Evolutionary conservation across 2,888 invertebrate species (phyloP), one percentile per base, ranked within the genome.

Genomic region (Caenorhabditis imperialis): DNA sequence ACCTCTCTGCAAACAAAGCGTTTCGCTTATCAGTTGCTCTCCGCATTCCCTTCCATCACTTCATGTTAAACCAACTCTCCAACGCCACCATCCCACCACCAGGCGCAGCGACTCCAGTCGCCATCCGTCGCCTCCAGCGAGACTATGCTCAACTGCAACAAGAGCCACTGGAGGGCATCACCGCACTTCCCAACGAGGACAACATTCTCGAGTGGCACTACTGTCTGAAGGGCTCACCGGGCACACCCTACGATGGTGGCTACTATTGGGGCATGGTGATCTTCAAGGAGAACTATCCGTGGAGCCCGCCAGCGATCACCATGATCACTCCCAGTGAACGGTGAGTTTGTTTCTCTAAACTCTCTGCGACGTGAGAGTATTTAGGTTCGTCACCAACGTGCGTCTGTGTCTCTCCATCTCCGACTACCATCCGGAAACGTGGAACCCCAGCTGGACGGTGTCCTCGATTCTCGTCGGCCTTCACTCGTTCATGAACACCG

Each of bases 151-250:
- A 97, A 62, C 91, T 99, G 44, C 94, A 95, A 90, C 93, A 75
- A 57, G 81, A 81, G 33, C 82, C 82, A 4, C 48, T 79, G 4
- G 78, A 81, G 25, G 82, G 81, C 4, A 82, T 83, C 33, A 58
- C 42, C 18, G 84, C 83, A 0, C 94, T 95, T 88, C 99, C 99
- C 65, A 91, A 96, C 60, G 94, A 95, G 25, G 92, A 94, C 30
- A 98, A 99, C 89, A 96, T 99, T 84, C 91, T 99, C 65, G 96
- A 97, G 91, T 99, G 99, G 94, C 95, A 96, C 90, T 99, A 98
- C 89, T 94, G 97, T 50, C 95, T 99, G 0, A 92, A 92, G 89
- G 99, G 99, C 2, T 97, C 98, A 30, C 95, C 95, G 89, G 93
- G 93, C 83, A 94, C 95, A 30, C 94, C 95, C 0, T 99, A 96